phyloP scores from a whole-genome alignment of 2,797 vertebrate genomes.

The Epinephelus awoara region DNA sequence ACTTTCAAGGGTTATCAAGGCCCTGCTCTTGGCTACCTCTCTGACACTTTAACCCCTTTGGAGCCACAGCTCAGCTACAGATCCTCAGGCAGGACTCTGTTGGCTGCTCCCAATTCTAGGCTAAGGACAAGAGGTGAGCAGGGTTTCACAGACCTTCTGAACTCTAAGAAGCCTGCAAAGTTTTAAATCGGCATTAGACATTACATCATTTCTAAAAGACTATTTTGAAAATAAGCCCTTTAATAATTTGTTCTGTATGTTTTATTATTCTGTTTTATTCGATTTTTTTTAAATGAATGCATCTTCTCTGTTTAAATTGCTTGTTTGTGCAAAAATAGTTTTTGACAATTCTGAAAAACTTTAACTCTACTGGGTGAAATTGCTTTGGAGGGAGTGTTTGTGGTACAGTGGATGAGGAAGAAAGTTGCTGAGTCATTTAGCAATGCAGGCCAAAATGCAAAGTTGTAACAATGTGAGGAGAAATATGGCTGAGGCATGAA shows the following conservation, averaged over 20 bases:
- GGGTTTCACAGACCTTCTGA: conserved; percentile 40
- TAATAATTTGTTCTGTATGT: background rate
- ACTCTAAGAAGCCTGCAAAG: conserved; percentile 24
- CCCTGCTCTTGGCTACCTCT: conserved; percentile 36
- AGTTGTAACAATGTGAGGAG: background rate
- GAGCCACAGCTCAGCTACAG: conserved; percentile 41
- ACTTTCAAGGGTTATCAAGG: conserved; percentile 46
- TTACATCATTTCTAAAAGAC: background rate
- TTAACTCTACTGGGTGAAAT: background rate
- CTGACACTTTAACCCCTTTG: conserved; percentile 55
- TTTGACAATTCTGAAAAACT: background rate
- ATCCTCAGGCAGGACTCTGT: conserved; percentile 54
- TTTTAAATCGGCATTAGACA: conserved; percentile 20
- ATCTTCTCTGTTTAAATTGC: background rate
- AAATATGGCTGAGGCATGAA: background rate
- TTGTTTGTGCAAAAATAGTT: background rate
- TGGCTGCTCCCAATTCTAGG: conserved; percentile 48
- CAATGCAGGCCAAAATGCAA: background rate
- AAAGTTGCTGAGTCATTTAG: conserved; percentile 10
- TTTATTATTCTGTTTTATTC: background rate
- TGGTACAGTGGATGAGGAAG: background rate
- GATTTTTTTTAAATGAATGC: background rate
- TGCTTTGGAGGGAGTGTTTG: background rate
- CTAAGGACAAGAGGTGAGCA: conserved; percentile 53
- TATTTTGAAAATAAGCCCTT: background rate